A percentile compares a stretch with the other conserved stretches of the same genome.
Conservation (phyloP, 1,140 invertebrate species). For the Temnothorax longispinosus region DNA sequence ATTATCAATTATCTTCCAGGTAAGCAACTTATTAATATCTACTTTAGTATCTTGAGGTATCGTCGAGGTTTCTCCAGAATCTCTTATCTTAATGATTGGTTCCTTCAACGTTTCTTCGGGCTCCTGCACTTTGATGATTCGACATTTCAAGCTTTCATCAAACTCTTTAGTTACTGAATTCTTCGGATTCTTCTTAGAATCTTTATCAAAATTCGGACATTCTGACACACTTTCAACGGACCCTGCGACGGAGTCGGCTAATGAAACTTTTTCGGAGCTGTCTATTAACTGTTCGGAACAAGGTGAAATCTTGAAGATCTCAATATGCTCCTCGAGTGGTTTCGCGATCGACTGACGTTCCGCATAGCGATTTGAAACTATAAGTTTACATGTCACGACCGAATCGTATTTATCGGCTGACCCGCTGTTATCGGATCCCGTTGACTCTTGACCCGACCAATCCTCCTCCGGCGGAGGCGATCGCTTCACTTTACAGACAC, state of each 20-base stretch:
- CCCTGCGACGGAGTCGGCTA: not conserved
- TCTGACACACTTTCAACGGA: not conserved
- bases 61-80: not conserved
- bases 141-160: not conserved
- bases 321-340: slow-evolving; percentile 47
- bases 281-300: not conserved
- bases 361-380: slow-evolving; percentile 56
- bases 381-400: slow-evolving; percentile 71
- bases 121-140: not conserved
- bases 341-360: slow-evolving; percentile 41
- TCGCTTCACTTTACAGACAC: slow-evolving; percentile 72
- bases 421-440: slow-evolving; percentile 71
- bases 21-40: not conserved
- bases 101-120: not conserved
- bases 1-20: not conserved
- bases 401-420: slow-evolving; percentile 74
- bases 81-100: not conserved
- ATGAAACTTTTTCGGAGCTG: not conserved
- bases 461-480: slow-evolving; percentile 76
- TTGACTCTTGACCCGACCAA: slow-evolving; percentile 60
- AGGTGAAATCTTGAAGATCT: not conserved
- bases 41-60: not conserved
- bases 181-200: not conserved
- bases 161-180: not conserved
- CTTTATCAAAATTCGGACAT: slow-evolving; percentile 3